Conservation (phyloP, 2,797 vertebrate species). For the Poecile montanus region DNA sequence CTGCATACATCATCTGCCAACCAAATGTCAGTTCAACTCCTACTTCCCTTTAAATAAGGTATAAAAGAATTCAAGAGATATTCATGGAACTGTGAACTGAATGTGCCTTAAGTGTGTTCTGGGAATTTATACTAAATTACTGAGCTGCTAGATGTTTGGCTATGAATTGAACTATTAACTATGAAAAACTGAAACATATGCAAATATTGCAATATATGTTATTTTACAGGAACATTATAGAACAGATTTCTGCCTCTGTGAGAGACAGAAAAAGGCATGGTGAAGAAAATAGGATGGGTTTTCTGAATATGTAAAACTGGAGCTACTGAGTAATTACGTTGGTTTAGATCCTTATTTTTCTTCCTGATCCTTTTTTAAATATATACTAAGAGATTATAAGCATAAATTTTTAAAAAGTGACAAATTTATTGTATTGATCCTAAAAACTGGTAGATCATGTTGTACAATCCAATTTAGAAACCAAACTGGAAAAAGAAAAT, state of each 20-base stretch:
- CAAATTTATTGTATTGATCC: not conserved
- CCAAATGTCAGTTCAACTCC: conserved; percentile 12
- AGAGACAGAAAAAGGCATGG: not conserved
- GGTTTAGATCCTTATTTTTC: not conserved
- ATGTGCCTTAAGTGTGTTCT: not conserved
- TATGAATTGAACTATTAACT: not conserved
- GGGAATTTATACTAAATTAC: not conserved
- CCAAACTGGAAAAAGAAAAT: not conserved
- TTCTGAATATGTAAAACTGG: not conserved
- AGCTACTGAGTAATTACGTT: not conserved
- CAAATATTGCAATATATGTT: not conserved
- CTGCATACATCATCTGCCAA: not conserved
- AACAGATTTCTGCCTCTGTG: not conserved
- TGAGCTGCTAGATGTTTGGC: not conserved
- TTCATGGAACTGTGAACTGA: not conserved
- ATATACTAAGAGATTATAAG: not conserved
- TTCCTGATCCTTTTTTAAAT: not conserved
- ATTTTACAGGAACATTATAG: not conserved
- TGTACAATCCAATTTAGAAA: not conserved
- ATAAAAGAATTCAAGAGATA: not conserved
- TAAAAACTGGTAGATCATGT: not conserved
- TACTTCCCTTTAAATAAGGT: not conserved
- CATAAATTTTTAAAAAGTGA: not conserved
- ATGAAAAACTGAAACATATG: not conserved
- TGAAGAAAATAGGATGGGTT: not conserved